phyloP scores from a whole-genome alignment of 1,140 invertebrate species.

The Drosophila albomicans region DNA sequence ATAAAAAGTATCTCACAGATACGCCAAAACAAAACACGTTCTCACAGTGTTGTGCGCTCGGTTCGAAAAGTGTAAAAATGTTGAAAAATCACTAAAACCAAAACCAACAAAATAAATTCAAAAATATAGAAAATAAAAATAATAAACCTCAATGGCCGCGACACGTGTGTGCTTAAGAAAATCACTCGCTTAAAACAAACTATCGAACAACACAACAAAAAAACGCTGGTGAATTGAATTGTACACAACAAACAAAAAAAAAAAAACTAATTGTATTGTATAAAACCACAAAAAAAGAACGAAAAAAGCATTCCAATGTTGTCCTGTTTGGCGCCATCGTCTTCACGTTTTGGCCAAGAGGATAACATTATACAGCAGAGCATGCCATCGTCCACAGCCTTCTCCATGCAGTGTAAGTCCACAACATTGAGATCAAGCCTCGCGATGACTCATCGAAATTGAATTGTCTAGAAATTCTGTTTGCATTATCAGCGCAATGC shows the following conservation, averaged over 20 bases:
- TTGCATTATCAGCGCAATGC: conserved; percentile 72
- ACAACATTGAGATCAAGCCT: conserved; percentile 4
- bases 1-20: conserved; percentile 40
- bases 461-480: conserved; percentile 48
- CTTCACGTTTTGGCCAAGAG: conserved; percentile 85
- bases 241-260: conserved; percentile 16
- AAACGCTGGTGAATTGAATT: conserved; percentile 12
- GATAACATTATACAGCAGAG: conserved; percentile 84
- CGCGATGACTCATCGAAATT: conserved; percentile 41
- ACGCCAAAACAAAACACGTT: conserved; percentile 6
- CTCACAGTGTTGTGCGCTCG: conserved; percentile 26
- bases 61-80: conserved; percentile 33
- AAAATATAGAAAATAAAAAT: conserved; percentile 7
- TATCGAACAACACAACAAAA: background rate
- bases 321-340: conserved; percentile 84
- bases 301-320: conserved; percentile 85
- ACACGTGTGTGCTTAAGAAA: conserved; percentile 62
- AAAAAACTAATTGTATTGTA: conserved; percentile 34
- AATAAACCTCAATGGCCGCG: conserved; percentile 45
- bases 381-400: conserved; percentile 84
- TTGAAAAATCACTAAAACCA: conserved; percentile 12
- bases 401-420: conserved; percentile 84
- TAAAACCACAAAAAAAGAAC: too few species aligned
- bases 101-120: background rate
- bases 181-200: conserved; percentile 34